Conservation (phyloP, 2,113 vertebrate genomes). For the Nymphicus hollandicus region DNA sequence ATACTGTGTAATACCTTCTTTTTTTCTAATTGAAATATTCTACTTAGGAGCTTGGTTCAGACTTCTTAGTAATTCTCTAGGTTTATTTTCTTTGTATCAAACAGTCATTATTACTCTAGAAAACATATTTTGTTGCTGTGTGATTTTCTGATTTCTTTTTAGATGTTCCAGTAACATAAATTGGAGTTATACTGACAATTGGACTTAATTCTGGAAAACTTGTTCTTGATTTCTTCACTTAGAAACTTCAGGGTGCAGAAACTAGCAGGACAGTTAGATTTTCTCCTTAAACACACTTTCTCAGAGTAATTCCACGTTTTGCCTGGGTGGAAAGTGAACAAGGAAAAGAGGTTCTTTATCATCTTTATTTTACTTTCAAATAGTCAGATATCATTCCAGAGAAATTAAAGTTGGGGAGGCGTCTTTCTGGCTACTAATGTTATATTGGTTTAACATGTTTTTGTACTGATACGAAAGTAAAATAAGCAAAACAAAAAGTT, state of each 20-base stretch:
- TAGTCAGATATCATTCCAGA: neutral
- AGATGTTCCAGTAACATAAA: neutral
- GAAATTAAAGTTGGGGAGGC: neutral
- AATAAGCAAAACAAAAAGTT: neutral
- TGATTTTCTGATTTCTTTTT: neutral
- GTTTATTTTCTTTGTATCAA: neutral
- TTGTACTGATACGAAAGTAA: neutral
- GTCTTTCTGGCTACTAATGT: neutral
- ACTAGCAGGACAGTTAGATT: neutral
- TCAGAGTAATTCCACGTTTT: neutral
- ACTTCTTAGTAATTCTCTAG: neutral
- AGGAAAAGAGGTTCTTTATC: neutral
- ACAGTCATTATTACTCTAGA: neutral
- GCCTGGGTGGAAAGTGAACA: neutral
- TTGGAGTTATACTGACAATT: neutral
- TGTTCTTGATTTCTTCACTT: neutral
- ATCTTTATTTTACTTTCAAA: neutral
- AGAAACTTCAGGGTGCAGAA: neutral
- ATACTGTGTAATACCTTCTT: neutral
- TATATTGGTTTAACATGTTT: neutral
- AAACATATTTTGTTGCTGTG: neutral
- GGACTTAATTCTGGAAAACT: neutral
- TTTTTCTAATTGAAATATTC: neutral
- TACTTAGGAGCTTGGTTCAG: neutral
- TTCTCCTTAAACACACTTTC: fast-evolving